Base-by-base conservation (phyloP, 2,888 invertebrate genomes). In the Noctuana brunneofusca region DNA sequence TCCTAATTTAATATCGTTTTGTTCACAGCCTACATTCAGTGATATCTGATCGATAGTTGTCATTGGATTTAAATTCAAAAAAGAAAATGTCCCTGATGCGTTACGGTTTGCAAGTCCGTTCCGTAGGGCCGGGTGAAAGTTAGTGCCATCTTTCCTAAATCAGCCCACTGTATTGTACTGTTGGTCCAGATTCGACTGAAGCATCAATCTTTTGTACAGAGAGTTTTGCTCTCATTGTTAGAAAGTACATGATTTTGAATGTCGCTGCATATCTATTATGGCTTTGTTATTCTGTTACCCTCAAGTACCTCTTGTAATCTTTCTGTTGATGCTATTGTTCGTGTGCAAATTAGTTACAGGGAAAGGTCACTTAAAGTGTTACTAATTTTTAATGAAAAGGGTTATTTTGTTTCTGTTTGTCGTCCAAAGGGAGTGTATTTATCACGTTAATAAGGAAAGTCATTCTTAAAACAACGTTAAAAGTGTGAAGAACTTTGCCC, bases 71-170 rank as follows among this genome's bases (percentile, higher is more conserved):
- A 52, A 57, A 57, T 62, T 62, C 20, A 66, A 68, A 73, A 75
- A 73, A 72, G 71, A 73, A 75, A 77, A 75, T 72, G 75, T 68
- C 71, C 73, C 73, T 76, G 75, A 81, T 76, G 72, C 72, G 73
- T 55, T 68, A 69, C 71, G 75, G 70, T 71, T 73, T 68, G 71
- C 75, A 68, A 66, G 68, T 68, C 67, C 69, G 73, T 83, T 68
- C 67, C 69, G 73, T 83, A 89, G 89, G 90, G 88, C 87, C 83
- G 68, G 81, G 89, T 80, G 90, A 90, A 90, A 90, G 89, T 86
- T 76, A 65, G 74, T 75, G 73, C 73, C 76, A 79, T 82, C 81
- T 83, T 86, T 85, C 79, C 78, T 80, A 80, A 84, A 84, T 82
- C 75, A 79, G 76, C 73, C 69, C 79, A 75, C 67, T 66, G 75